Percentiles rank a stretch among this genome's conserved stretches.
Conservation (phyloP, 1,140 invertebrate species). For the Hylyphantes graminicola region DNA sequence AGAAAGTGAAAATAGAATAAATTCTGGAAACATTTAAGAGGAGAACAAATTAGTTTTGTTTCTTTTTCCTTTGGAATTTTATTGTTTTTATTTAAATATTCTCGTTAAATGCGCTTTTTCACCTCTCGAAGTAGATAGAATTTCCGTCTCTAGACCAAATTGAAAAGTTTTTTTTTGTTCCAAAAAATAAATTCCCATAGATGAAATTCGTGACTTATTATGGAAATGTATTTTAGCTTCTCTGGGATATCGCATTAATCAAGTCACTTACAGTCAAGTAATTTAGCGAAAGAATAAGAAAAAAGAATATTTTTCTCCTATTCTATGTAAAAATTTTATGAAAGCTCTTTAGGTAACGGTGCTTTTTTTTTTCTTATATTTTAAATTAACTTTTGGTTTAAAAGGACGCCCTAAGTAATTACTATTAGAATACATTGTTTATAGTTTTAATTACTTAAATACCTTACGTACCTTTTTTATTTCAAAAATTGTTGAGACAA, state of each 20-base stretch:
- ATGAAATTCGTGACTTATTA: slow-evolving; percentile 49
- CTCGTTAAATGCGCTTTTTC: slow-evolving; percentile 21
- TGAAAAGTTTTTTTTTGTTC: slow-evolving; percentile 24
- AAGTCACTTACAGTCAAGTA: slow-evolving; percentile 10
- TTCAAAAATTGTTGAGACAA: too few relatives aligned
- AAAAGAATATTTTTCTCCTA: not conserved
- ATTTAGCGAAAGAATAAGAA: not conserved
- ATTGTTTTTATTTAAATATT: slow-evolving; percentile 47
- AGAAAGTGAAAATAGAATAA: slow-evolving; percentile 2
- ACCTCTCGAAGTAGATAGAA: not conserved
- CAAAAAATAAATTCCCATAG: slow-evolving; percentile 9
- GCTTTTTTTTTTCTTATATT: too few relatives aligned
- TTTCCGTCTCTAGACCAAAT: slow-evolving; percentile 5
- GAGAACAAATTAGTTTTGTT: slow-evolving; percentile 56
- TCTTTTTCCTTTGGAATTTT: slow-evolving; percentile 15
- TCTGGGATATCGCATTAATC: slow-evolving; percentile 24
- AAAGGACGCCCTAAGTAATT: too few relatives aligned
- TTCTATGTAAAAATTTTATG: not conserved
- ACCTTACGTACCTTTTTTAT: too few relatives aligned
- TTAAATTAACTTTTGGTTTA: too few relatives aligned
- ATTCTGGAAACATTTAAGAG: slow-evolving; percentile 41
- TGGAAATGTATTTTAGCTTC: not conserved
- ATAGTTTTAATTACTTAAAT: too few relatives aligned
- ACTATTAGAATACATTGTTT: too few relatives aligned
- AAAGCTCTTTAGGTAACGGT: too few relatives aligned